Evolutionary conservation across 2,888 invertebrate genomes (phyloP).

Genomic region (Ischnura elegans): DNA sequence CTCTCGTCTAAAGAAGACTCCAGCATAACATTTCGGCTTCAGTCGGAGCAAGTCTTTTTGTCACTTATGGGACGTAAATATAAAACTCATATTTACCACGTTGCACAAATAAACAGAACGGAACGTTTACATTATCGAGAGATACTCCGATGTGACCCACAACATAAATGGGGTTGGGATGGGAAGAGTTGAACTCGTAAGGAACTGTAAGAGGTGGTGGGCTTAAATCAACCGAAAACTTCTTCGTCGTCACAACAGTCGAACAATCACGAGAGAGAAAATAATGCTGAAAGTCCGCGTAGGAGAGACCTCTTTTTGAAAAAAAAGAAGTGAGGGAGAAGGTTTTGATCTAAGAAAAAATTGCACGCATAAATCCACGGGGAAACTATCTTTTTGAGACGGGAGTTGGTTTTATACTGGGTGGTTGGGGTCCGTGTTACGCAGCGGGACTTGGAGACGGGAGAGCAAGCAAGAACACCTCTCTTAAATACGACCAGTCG

Average conservation of each 20-base stretch:
- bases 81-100: slow-evolving; percentile 22
- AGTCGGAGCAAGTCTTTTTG: background rate
- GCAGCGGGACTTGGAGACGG: background rate
- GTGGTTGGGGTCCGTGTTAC: background rate
- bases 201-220: background rate
- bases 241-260: slow-evolving; percentile 21
- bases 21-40: slow-evolving; percentile 11
- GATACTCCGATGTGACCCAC: background rate
- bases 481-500: slow-evolving; percentile 6
- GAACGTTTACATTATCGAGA: background rate
- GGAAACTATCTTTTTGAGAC: background rate
- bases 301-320: background rate
- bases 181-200: background rate
- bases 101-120: background rate
- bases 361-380: slow-evolving; percentile 15
- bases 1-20: background rate
- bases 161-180: background rate
- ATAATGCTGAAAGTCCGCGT: background rate
- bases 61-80: background rate
- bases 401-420: background rate
- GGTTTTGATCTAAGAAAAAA: slow-evolving; percentile 26
- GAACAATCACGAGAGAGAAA: background rate
- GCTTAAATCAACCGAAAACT: slow-evolving; percentile 17
- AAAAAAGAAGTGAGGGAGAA: background rate
- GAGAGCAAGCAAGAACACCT: background rate